Conservation (phyloP, 2,888 invertebrate species). For the Quadroppia sp. region DNA sequence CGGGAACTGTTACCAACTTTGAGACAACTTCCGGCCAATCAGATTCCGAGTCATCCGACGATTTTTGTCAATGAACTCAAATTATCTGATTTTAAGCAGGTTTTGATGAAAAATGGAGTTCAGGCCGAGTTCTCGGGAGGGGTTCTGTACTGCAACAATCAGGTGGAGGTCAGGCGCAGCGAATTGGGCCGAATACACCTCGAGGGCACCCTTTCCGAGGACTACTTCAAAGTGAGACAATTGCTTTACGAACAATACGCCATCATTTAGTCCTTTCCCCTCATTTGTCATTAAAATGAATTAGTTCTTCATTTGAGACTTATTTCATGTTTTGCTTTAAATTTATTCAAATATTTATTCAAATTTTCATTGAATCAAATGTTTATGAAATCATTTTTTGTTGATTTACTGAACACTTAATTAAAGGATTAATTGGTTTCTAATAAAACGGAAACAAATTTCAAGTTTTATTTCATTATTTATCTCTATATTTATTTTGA, state of each 20-base stretch:
- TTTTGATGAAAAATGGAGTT: constrained; percentile 68
- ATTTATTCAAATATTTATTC: too few relatives aligned
- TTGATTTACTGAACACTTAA: too few relatives aligned
- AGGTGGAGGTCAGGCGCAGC: constrained; percentile 81
- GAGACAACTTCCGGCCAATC: constrained; percentile 26
- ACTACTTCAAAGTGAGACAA: constrained; percentile 88
- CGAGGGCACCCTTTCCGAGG: constrained; percentile 89
- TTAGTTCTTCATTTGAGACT: too few relatives aligned
- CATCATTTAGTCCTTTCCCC: constrained; percentile 64
- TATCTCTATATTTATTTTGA: too few relatives aligned
- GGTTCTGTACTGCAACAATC: constrained; percentile 88
- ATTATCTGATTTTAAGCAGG: constrained; percentile 81
- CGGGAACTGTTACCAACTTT: constrained; percentile 40
- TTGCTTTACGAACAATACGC: constrained; percentile 94
- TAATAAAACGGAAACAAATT: too few relatives aligned
- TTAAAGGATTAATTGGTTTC: too few relatives aligned
- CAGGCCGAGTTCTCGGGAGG: constrained; percentile 84
- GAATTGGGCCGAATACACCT: constrained; percentile 86
- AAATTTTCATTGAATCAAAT: too few relatives aligned
- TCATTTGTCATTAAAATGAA: too few relatives aligned
- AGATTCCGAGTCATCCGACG: constrained; percentile 69
- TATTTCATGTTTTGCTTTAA: too few relatives aligned
- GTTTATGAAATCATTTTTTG: too few relatives aligned
- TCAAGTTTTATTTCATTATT: too few relatives aligned
- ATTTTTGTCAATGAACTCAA: constrained; percentile 90